A percentile compares a stretch with the other conserved stretches of the same genome.
phyloP scores from a whole-genome alignment of 2,797 vertebrate genomes.

The Sebastes iracundus region DNA sequence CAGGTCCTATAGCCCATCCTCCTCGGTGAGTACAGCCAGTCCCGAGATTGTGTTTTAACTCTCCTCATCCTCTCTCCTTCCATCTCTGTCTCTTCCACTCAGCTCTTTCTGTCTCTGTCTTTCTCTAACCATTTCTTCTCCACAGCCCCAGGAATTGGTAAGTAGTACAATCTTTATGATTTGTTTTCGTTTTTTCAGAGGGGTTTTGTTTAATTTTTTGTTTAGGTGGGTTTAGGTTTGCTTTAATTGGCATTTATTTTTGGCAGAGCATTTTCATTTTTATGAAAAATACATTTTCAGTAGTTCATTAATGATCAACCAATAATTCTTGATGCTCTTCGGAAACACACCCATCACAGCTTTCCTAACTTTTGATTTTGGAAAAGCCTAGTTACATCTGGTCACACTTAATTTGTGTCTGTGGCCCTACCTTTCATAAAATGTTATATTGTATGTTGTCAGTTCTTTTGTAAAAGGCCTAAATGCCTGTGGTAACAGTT shows the following conservation, averaged over 20 bases:
- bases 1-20: constrained; percentile 97
- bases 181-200: constrained; percentile 71
- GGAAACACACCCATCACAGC: not conserved
- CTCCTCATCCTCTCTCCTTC: constrained; percentile 67
- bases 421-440: not conserved
- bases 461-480: not conserved
- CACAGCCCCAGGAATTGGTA: constrained; percentile 85
- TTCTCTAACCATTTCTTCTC: constrained; percentile 77
- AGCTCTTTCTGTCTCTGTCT: constrained; percentile 71
- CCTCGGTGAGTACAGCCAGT: constrained; percentile 95
- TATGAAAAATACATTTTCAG: constrained; percentile 15
- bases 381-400: not conserved
- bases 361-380: not conserved
- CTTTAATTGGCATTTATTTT: constrained; percentile 46
- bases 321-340: constrained; percentile 11
- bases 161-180: constrained; percentile 86
- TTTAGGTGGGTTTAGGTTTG: constrained; percentile 29
- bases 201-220: constrained; percentile 44
- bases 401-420: constrained; percentile 1
- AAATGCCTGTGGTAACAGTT: not conserved
- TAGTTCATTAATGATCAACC: not conserved
- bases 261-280: constrained; percentile 75
- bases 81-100: constrained; percentile 67
- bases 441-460: not conserved
- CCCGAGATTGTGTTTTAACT: constrained; percentile 74